These are phyloP conservation scores for Gryllus bimaculatus DNA, from an alignment of 1,140 invertebrate genomes.

Conservation along the genomic window DNA sequence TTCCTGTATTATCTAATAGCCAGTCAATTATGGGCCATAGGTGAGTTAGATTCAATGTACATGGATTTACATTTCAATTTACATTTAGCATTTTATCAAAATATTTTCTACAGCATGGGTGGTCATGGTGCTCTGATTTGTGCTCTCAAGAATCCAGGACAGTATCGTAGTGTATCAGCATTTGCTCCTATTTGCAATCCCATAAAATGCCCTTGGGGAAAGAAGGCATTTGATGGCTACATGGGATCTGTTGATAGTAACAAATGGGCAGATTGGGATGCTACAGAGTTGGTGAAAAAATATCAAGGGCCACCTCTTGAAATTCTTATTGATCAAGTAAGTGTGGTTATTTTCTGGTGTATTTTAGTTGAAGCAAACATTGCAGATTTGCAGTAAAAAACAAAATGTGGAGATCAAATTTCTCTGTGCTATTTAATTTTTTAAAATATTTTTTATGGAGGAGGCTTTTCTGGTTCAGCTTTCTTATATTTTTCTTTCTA, in stretches of 20 bases:
- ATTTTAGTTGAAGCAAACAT: no score
- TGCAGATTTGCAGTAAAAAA: no score
- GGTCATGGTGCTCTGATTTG: constrained; percentile 93
- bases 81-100: neutral
- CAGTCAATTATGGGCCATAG: constrained; percentile 82
- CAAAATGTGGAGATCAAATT: no score
- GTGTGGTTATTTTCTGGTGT: neutral
- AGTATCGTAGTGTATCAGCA: constrained; percentile 86
- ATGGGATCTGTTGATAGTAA: constrained; percentile 54
- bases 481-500: no score
- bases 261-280: constrained; percentile 65
- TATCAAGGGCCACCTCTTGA: constrained; percentile 78
- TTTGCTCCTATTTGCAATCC: constrained; percentile 96
- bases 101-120: constrained; percentile 68
- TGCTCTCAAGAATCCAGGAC: constrained; percentile 82
- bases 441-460: no score
- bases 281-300: constrained; percentile 67
- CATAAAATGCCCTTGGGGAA: constrained; percentile 72
- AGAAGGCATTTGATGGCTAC: constrained; percentile 80
- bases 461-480: no score
- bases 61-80: neutral
- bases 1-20: constrained; percentile 46
- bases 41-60: constrained; percentile 32
- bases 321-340: constrained; percentile 86
- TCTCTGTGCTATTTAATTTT: no score